Percentiles rank a stretch among this genome's conserved stretches.
Conservation (phyloP, 2,113 vertebrate species). For the Dolichotis patagonum region DNA sequence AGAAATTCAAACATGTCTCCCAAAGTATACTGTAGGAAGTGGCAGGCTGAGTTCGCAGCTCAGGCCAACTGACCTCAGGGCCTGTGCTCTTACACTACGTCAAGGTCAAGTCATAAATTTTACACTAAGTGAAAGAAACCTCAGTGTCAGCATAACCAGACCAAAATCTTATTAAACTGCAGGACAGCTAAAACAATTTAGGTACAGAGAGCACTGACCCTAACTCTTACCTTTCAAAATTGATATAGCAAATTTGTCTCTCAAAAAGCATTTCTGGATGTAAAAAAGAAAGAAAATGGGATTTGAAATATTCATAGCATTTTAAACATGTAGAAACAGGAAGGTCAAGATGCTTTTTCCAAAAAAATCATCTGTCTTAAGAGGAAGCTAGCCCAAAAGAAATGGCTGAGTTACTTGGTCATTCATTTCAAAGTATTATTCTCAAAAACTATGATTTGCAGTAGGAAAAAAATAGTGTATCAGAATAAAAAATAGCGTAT, state of each 20-base stretch:
- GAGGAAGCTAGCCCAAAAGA: conserved; percentile 49
- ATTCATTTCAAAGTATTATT: conserved; percentile 42
- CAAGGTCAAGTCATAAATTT: conserved; percentile 42
- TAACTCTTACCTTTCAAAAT: conserved; percentile 60
- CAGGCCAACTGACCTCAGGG: not conserved
- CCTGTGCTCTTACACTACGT: not conserved
- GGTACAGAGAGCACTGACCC: conserved; percentile 54
- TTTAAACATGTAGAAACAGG: conserved; percentile 56
- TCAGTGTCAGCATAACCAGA: conserved; percentile 32
- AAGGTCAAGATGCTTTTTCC: conserved; percentile 26
- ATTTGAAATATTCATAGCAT: conserved; percentile 63
- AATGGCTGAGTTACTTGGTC: conserved; percentile 17
- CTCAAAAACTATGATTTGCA: not conserved
- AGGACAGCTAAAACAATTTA: conserved; percentile 29
- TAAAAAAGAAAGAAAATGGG: conserved; percentile 50
- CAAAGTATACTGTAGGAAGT: not conserved
- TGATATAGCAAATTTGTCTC: conserved; percentile 27
- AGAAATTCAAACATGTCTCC: not conserved
- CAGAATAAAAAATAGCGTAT: not conserved
- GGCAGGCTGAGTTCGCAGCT: not conserved
- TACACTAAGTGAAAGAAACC: conserved; percentile 43
- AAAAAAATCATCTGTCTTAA: conserved; percentile 7
- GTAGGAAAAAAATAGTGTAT: not conserved
- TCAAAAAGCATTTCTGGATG: conserved; percentile 50
- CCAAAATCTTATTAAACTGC: conserved; percentile 44